Evolutionary conservation across 2,113 vertebrate species (phyloP).

Genomic region (Tragelaphus strepsiceros): DNA sequence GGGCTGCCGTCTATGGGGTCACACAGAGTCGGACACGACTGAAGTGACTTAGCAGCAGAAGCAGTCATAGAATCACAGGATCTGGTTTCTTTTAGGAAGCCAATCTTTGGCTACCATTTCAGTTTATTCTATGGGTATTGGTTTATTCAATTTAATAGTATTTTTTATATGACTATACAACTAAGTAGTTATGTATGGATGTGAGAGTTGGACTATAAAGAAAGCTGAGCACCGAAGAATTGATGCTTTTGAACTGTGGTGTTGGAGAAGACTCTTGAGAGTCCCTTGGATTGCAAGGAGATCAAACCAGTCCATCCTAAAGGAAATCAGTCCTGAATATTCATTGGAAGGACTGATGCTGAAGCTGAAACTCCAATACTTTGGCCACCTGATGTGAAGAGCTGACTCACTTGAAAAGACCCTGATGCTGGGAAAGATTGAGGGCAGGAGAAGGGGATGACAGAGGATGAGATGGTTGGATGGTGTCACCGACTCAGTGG

Average conservation of each 20-base stretch:
- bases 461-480: neutral
- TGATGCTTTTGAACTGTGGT: neutral
- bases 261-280: neutral
- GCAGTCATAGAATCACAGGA: neutral
- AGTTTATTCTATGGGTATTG: neutral
- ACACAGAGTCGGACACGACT: too few relatives aligned
- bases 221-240: neutral
- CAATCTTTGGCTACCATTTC: neutral
- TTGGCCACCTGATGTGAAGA: too few relatives aligned
- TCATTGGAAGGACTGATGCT: neutral
- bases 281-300: neutral
- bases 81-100: neutral
- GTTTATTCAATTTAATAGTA: neutral
- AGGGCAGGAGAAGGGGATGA: neutral
- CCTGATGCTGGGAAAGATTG: neutral
- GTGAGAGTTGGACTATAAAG: neutral
- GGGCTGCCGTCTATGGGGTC: too few relatives aligned
- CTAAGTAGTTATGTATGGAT: neutral
- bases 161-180: neutral
- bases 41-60: too few relatives aligned
- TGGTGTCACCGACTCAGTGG: neutral
- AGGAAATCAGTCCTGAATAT: neutral
- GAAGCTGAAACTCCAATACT: neutral
- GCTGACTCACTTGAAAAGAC: too few relatives aligned
- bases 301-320: neutral